A percentile compares a stretch with the other conserved stretches of the same genome.
phyloP scores from a whole-genome alignment of 2,888 invertebrate species.

The Papilio demoleus region DNA sequence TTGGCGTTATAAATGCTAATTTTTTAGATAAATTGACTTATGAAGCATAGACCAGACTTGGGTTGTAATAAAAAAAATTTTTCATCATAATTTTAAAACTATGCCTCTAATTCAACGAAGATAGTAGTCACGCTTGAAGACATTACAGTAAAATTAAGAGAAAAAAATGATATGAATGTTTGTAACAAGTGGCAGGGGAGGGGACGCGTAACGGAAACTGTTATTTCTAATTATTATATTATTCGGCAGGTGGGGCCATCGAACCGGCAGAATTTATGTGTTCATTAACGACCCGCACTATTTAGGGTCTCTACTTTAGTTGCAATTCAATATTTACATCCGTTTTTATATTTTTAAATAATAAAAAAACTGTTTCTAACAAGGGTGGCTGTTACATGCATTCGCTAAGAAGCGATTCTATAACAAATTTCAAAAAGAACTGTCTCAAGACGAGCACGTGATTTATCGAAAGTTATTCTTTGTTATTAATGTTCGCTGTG shows the following conservation, averaged over 20 bases:
- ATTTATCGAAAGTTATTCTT: too few species aligned
- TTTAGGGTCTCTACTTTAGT: conserved; percentile 18
- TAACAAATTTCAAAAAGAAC: too few species aligned
- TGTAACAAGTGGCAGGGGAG: conserved; percentile 43
- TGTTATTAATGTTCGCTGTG: too few species aligned
- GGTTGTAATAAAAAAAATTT: not conserved
- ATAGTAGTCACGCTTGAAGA: conserved; percentile 29
- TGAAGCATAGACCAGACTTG: not conserved
- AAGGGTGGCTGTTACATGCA: too few species aligned
- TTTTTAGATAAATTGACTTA: not conserved
- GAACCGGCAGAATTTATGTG: conserved; percentile 65
- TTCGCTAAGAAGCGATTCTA: too few species aligned
- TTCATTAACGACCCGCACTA: conserved; percentile 59
- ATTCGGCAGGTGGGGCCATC: conserved; percentile 66
- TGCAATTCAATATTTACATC: conserved; percentile 25
- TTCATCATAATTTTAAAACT: not conserved
- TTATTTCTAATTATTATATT: conserved; percentile 66
- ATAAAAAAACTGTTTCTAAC: not conserved
- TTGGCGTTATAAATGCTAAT: too few species aligned
- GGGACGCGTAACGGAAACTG: conserved; percentile 43
- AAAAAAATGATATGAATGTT: conserved; percentile 36
- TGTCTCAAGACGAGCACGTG: too few species aligned
- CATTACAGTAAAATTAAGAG: conserved; percentile 33
- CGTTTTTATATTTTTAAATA: conserved; percentile 1
- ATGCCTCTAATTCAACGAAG: conserved; percentile 19